Conservation (phyloP, 2,797 vertebrate genomes). For the Saxicola maurus region DNA sequence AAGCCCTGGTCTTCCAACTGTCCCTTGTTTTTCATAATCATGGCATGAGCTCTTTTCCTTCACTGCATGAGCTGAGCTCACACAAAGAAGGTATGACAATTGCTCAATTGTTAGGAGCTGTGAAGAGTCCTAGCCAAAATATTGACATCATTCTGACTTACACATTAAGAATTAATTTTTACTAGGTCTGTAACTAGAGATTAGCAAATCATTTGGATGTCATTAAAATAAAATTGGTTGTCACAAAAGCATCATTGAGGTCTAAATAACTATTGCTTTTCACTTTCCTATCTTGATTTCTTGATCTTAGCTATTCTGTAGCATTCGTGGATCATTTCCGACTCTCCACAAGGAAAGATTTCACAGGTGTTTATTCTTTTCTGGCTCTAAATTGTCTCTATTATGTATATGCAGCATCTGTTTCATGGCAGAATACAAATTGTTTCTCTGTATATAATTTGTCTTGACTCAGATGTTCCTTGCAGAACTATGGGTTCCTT, state of each 20-base stretch:
- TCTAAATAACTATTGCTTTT: not conserved
- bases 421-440: not conserved
- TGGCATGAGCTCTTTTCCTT: constrained; percentile 9
- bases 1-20: constrained; percentile 40
- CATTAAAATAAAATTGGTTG: constrained; percentile 11
- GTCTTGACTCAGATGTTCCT: not conserved
- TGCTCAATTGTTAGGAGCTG: constrained; percentile 9
- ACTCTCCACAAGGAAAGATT: not conserved
- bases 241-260: not conserved
- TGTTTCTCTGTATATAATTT: not conserved
- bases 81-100: constrained; percentile 5
- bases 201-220: not conserved
- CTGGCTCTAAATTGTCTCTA: not conserved
- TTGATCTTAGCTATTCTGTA: not conserved
- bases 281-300: not conserved
- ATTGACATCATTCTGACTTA: constrained; percentile 39
- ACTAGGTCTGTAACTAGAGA: not conserved
- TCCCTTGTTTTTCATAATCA: constrained; percentile 29
- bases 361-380: constrained; percentile 1
- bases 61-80: not conserved
- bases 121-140: constrained; percentile 40
- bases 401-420: not conserved
- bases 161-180: constrained; percentile 18
- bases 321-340: not conserved
- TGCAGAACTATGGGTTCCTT: not conserved